Percentiles rank a stretch among this genome's conserved stretches.
These are phyloP conservation scores for Halcyon badia DNA, from an alignment of 2,797 vertebrate species.

Conservation along the genomic window DNA sequence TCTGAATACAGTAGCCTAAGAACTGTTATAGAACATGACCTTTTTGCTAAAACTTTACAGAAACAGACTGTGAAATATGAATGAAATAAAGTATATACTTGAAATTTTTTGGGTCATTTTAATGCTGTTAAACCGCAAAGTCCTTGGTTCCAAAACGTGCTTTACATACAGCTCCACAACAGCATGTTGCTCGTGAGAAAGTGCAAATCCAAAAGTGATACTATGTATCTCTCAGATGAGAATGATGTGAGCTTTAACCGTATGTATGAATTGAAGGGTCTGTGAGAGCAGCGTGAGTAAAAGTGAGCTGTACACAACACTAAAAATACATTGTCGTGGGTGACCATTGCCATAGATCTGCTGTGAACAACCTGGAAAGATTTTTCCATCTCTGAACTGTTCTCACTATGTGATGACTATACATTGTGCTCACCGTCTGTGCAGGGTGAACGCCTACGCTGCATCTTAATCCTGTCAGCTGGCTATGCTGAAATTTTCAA, in stretches of 20 bases:
- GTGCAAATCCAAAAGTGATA: constrained; percentile 11
- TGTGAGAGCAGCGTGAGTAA: background rate
- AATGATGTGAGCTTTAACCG: background rate
- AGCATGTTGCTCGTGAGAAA: background rate
- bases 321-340: constrained; percentile 1
- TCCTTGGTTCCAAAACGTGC: background rate
- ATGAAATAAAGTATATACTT: constrained; percentile 79
- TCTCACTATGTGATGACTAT: constrained; percentile 13
- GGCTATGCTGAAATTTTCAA: background rate
- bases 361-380: constrained; percentile 38
- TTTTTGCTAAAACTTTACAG: constrained; percentile 78
- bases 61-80: constrained; percentile 78
- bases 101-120: constrained; percentile 37
- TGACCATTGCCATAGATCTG: constrained; percentile 48
- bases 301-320: background rate
- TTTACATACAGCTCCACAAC: background rate
- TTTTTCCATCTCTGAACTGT: constrained; percentile 15
- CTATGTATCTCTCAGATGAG: background rate
- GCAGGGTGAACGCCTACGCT: constrained; percentile 18
- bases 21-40: constrained; percentile 68
- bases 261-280: constrained; percentile 27
- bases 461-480: background rate
- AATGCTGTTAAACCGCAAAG: constrained; percentile 5
- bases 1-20: constrained; percentile 64
- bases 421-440: constrained; percentile 44